These are phyloP conservation scores for Chaetophractus vellerosus DNA, from an alignment of 2,797 vertebrate genomes.

Conservation along the genomic window DNA sequence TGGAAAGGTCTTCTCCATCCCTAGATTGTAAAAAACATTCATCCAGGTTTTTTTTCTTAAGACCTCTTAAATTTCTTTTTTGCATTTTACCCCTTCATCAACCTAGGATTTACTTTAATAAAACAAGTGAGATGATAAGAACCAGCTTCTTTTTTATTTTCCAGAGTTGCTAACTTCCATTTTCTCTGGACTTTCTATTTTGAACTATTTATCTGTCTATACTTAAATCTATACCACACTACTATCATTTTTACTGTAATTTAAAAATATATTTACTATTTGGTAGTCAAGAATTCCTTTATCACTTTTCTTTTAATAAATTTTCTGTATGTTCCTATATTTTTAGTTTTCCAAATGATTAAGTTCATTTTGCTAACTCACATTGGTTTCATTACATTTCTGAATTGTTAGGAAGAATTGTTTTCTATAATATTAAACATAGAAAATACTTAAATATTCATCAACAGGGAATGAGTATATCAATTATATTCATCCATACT, in stretches of 20 bases:
- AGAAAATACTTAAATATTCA: conserved; percentile 14
- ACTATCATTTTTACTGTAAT: background rate
- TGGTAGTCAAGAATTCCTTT: background rate
- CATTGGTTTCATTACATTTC: background rate
- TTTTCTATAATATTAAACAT: background rate
- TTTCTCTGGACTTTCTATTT: conserved; percentile 4
- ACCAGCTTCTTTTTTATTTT: background rate
- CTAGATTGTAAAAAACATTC: background rate
- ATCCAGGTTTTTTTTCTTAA: background rate
- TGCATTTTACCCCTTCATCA: background rate
- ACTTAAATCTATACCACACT: background rate
- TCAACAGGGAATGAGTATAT: background rate
- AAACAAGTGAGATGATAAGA: background rate
- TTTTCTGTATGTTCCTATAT: background rate
- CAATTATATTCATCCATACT: background rate
- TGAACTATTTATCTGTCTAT: background rate
- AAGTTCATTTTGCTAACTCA: background rate
- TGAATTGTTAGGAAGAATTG: conserved; percentile 5
- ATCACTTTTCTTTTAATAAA: conserved; percentile 25
- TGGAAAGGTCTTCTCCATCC: background rate
- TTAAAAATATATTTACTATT: conserved; percentile 3
- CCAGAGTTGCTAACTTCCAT: background rate
- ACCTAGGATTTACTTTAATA: background rate
- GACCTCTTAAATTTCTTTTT: background rate
- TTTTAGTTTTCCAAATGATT: background rate